phyloP scores from a whole-genome alignment of 2,113 vertebrate genomes.

The Thalassarche chlororhynchos region DNA sequence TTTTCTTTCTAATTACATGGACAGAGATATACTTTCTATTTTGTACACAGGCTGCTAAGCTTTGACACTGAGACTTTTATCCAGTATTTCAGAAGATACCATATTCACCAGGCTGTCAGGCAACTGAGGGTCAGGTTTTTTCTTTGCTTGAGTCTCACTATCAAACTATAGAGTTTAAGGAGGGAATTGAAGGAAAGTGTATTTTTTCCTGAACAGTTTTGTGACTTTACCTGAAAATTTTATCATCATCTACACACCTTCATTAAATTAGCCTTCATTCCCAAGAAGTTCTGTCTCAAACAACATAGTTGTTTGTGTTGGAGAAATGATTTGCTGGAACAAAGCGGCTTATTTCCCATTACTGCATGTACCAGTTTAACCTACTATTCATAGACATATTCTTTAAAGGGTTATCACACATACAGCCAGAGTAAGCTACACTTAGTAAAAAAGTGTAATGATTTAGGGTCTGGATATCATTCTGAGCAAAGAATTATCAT shows the following conservation, averaged over 20 bases:
- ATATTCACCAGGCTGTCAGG: neutral
- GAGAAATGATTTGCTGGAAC: neutral
- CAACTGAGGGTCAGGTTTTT: neutral
- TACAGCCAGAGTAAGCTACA: neutral
- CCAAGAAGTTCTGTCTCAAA: neutral
- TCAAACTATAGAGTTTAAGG: neutral
- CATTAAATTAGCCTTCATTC: neutral
- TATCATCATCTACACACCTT: neutral
- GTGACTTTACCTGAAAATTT: neutral
- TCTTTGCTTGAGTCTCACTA: neutral
- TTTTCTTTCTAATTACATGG: neutral
- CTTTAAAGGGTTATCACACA: neutral
- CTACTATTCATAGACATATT: neutral
- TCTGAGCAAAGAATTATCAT: neutral
- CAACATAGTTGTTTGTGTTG: neutral
- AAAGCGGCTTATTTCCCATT: neutral
- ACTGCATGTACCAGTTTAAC: neutral
- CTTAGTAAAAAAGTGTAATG: neutral
- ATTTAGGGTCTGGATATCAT: neutral
- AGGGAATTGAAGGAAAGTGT: neutral
- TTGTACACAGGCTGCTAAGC: neutral
- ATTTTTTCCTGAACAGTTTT: neutral
- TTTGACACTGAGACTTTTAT: neutral
- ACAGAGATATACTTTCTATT: neutral
- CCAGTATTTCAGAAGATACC: neutral